Evolutionary conservation across 2,797 vertebrate species (phyloP).

Genomic region (Siniperca scherzeri): DNA sequence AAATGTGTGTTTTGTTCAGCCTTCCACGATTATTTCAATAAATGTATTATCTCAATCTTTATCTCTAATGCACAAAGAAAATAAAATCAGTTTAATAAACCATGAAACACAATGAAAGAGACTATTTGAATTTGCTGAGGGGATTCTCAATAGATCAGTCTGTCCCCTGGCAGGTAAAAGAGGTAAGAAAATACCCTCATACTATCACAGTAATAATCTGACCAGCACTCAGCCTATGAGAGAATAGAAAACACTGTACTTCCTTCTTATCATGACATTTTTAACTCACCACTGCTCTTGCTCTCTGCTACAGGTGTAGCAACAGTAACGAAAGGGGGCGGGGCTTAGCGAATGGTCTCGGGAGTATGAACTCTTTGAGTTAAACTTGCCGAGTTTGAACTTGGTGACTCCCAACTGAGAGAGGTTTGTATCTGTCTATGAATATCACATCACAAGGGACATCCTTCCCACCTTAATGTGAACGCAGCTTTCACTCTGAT

Average conservation of each 20-base stretch:
- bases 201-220: background rate
- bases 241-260: background rate
- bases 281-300: background rate
- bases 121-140: background rate
- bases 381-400: constrained; percentile 8
- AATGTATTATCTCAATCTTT: background rate
- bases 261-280: background rate
- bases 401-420: background rate
- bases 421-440: constrained; percentile 1
- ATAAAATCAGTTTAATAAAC: no score
- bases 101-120: background rate
- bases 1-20: background rate
- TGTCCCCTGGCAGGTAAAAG: background rate
- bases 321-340: background rate
- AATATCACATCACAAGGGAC: constrained; percentile 15
- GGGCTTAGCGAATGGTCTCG: background rate
- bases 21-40: background rate
- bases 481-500: constrained; percentile 10
- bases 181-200: background rate
- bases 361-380: background rate
- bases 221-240: background rate
- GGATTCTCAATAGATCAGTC: background rate
- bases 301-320: background rate
- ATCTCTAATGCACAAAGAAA: background rate
- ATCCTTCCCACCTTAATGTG: constrained; percentile 9